These are phyloP conservation scores for Campoplex nolae DNA, from an alignment of 2,888 invertebrate genomes.

Conservation along the genomic window DNA sequence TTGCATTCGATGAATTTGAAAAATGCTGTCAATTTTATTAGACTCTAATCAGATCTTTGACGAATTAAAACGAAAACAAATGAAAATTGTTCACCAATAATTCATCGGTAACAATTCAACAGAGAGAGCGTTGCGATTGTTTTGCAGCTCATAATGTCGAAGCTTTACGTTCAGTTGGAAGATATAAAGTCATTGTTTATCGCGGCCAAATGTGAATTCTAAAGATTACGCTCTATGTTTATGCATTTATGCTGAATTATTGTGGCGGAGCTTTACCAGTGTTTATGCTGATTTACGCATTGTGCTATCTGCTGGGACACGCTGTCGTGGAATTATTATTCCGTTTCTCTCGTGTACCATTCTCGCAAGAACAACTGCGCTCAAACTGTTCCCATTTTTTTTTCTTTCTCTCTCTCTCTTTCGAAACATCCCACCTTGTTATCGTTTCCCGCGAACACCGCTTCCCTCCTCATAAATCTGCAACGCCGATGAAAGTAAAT, in stretches of 20 bases:
- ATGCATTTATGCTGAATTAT: conserved; percentile 84
- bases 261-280: conserved; percentile 83
- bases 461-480: not conserved
- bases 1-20: not conserved
- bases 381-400: conserved; percentile 27
- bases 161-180: conserved; percentile 74
- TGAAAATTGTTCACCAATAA: not conserved
- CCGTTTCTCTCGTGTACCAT: conserved; percentile 73
- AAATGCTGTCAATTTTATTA: not conserved
- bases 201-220: conserved; percentile 78
- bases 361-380: conserved; percentile 64
- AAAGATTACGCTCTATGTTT: conserved; percentile 82
- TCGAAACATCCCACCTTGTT: not conserved
- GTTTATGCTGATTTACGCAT: conserved; percentile 85
- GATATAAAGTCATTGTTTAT: conserved; percentile 80
- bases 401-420: not conserved
- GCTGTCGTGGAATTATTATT: conserved; percentile 84
- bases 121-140: conserved; percentile 10
- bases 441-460: not conserved
- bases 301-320: conserved; percentile 84
- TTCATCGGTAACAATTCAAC: not conserved
- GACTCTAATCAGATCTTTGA: not conserved
- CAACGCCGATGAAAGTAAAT: not conserved
- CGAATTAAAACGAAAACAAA: not conserved
- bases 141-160: conserved; percentile 62